phyloP scores from a whole-genome alignment of 1,140 invertebrate genomes.

The Wiebesia pumilae region DNA sequence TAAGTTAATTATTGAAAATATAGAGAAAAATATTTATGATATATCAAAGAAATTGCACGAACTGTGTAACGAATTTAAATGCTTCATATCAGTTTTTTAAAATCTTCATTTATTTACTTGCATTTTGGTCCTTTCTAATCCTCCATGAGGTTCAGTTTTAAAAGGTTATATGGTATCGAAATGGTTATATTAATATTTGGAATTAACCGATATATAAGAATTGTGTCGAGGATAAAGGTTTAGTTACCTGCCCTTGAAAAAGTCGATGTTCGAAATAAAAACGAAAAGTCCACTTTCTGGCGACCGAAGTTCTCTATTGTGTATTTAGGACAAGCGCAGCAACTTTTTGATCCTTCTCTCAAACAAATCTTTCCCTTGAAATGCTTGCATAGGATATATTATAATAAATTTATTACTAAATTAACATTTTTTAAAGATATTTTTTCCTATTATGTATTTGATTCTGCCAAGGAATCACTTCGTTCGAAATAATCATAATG shows the following conservation, averaged over 20 bases:
- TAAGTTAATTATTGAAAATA: too few species aligned
- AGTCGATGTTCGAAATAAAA: slow-evolving; percentile 14
- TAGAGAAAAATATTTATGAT: too few species aligned
- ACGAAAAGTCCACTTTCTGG: background rate
- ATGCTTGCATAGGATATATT: background rate
- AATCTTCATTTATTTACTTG: background rate
- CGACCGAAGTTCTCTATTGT: background rate
- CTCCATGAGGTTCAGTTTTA: background rate
- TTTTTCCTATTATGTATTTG: slow-evolving; percentile 13
- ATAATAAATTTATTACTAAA: slow-evolving; percentile 28
- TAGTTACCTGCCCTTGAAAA: slow-evolving; percentile 11
- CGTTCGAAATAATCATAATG: background rate
- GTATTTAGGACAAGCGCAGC: background rate
- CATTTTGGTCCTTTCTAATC: slow-evolving; percentile 1
- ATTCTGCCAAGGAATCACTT: background rate
- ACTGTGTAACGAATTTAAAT: too few species aligned
- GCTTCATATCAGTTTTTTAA: background rate
- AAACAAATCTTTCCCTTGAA: background rate
- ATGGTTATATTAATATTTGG: background rate
- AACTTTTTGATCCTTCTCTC: slow-evolving; percentile 24
- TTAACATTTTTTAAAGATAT: slow-evolving; percentile 43
- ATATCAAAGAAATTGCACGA: too few species aligned
- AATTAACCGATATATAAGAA: background rate
- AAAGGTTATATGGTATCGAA: background rate
- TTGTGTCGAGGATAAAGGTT: background rate